Base-by-base conservation (phyloP, 1,140 invertebrate species). In the Cyphomyrmex costatus region DNA sequence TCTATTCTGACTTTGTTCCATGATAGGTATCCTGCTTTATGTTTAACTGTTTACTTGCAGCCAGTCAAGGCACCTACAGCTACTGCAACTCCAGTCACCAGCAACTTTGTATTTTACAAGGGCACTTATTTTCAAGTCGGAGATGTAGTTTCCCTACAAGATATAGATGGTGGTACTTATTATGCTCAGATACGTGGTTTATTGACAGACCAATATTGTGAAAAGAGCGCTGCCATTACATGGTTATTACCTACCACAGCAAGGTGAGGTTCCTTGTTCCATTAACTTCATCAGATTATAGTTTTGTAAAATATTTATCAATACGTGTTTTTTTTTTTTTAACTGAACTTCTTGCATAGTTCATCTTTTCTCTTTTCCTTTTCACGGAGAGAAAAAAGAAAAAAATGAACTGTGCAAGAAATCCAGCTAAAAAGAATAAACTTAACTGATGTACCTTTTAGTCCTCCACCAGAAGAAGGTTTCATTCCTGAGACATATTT, bases 401-500 rank as follows among this genome's bases (percentile, higher is more conserved):
- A 12, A 30, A 30, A 3, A 30, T 30, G 10, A 42, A 42, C 36
- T 42, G 10, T 42, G 36, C 10, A 42, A 42, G 36, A 42, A 42
- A 10, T 1, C 3, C 10, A 42, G 8, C 36, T 42, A 36, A 36
- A 36, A 36, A 1, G 36, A 36, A 36, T 8, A 36, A 8, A 49
- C 0, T 49, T 56, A 19, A 58, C 8, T 74, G 56, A 68, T 68
- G 24, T 24, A 30, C 8, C 58, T 86, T 90, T 60, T 30, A 98
- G 97, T 93, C 98, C 97, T 27, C 96, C 97, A 61, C 97, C 97
- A 19, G 96, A 97, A 90, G 96, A 97, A 92, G 96, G 96, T 60
- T 99, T 99, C 94, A 97, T 98, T 96, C 98, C 98, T n/a, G 96
- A 97, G 73, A 98, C 98, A 27, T 99, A 98, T 92, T 97, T 98